phyloP scores from a whole-genome alignment of 2,113 vertebrate species.

The Prunella fulvescens region DNA sequence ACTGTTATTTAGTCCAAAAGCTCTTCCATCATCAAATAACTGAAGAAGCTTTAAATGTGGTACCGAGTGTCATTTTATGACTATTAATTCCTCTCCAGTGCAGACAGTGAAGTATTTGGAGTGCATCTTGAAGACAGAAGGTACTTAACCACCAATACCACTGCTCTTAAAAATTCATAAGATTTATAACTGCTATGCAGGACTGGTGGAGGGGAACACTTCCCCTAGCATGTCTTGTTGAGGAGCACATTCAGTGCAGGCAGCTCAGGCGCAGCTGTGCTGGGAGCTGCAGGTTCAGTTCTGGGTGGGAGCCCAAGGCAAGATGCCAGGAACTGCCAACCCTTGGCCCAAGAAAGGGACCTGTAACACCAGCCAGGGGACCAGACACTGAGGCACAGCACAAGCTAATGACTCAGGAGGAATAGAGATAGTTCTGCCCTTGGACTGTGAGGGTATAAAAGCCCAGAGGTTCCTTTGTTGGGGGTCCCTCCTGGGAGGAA shows the following conservation, averaged over 20 bases:
- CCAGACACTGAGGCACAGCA: background rate
- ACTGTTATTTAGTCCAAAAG: background rate
- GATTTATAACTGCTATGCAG: rapidly evolving
- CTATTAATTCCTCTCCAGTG: background rate
- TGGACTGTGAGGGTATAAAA: background rate
- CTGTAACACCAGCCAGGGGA: too few species aligned
- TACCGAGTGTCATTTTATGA: background rate
- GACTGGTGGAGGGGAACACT: background rate
- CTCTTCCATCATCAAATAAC: background rate
- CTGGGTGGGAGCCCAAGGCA: background rate
- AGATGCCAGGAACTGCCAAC: background rate
- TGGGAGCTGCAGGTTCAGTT: background rate
- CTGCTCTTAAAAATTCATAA: background rate
- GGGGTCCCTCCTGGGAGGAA: too few species aligned
- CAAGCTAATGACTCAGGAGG: background rate
- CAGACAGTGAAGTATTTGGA: background rate
- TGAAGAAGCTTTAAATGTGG: background rate
- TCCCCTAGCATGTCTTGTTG: background rate
- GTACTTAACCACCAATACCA: rapidly evolving
- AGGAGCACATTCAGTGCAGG: too few species aligned
- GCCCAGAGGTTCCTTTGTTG: background rate
- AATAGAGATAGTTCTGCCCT: rapidly evolving
- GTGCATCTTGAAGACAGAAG: background rate
- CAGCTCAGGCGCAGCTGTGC: too few species aligned
- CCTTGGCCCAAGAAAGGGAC: background rate